A percentile compares a stretch with the other conserved stretches of the same genome.
Evolutionary conservation across 2,113 vertebrate species (phyloP).

Genomic region (Fukomys damarensis): DNA sequence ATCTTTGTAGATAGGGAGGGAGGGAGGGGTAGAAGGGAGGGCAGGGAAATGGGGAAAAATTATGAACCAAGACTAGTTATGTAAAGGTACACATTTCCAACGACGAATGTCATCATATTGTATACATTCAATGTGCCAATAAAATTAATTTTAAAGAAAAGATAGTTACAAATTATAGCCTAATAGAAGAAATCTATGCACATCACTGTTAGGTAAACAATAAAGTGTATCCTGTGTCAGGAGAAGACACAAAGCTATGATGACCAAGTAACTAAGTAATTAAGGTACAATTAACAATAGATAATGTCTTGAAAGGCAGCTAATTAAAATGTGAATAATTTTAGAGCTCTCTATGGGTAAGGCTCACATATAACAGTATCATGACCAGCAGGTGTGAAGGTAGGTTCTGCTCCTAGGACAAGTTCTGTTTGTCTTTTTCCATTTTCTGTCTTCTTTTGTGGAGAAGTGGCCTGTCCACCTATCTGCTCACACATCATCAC

Average conservation of each 20-base stretch:
- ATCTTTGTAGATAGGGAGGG: too few relatives aligned
- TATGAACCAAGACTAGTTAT: too few relatives aligned
- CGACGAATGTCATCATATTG: too few relatives aligned
- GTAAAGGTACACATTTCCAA: too few relatives aligned
- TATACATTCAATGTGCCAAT: too few relatives aligned
- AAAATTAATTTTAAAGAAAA: too few relatives aligned
- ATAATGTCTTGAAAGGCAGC: background rate
- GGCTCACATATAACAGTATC: background rate
- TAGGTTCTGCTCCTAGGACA: background rate
- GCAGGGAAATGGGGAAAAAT: too few relatives aligned
- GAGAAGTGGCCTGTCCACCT: background rate
- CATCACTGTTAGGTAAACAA: background rate
- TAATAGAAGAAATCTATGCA: background rate
- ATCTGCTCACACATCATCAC: background rate
- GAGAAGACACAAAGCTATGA: background rate
- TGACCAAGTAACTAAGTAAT: background rate
- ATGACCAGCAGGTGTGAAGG: background rate
- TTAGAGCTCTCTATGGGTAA: background rate
- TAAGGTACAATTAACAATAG: background rate
- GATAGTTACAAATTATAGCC: background rate
- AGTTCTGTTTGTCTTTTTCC: background rate
- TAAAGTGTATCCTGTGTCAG: background rate
- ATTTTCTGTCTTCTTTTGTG: background rate
- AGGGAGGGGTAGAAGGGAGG: too few relatives aligned
- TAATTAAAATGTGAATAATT: conserved; percentile 5